These are phyloP conservation scores for Abramis brama DNA, from an alignment of 2,113 vertebrate genomes.

Conservation along the genomic window DNA sequence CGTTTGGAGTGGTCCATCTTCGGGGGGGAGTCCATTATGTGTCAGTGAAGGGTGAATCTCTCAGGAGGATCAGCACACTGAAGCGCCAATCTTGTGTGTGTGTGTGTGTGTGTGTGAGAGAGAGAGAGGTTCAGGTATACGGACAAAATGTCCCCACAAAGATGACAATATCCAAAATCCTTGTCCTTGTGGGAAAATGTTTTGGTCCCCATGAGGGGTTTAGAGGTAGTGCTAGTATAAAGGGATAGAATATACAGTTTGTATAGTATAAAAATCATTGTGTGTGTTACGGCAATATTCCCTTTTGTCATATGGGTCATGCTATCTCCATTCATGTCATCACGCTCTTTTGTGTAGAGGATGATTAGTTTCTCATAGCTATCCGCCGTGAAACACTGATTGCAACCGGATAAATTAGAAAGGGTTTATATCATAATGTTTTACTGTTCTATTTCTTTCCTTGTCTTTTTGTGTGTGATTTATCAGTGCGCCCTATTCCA, in stretches of 20 bases:
- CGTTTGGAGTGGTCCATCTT: too few relatives aligned
- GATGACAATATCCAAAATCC: too few relatives aligned
- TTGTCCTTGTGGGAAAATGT: too few relatives aligned
- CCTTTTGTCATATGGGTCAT: neutral
- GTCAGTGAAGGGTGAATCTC: neutral
- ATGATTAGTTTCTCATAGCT: neutral
- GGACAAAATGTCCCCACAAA: too few relatives aligned
- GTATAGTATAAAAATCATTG: too few relatives aligned
- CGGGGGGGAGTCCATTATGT: neutral
- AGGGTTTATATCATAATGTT: neutral
- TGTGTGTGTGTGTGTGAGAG: neutral
- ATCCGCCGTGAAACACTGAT: neutral
- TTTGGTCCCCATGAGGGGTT: too few relatives aligned
- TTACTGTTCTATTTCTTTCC: neutral
- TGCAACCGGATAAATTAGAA: neutral
- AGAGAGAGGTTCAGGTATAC: too few relatives aligned
- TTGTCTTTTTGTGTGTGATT: neutral
- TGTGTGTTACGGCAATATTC: too few relatives aligned
- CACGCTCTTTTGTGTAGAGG: neutral
- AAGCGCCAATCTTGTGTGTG: neutral
- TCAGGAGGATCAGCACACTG: neutral
- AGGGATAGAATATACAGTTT: too few relatives aligned
- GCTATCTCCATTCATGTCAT: neutral
- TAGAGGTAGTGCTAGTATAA: too few relatives aligned
- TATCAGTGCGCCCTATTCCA: too few relatives aligned